phyloP scores from a whole-genome alignment of 2,888 invertebrate species.

The Agonopterix arenella region DNA sequence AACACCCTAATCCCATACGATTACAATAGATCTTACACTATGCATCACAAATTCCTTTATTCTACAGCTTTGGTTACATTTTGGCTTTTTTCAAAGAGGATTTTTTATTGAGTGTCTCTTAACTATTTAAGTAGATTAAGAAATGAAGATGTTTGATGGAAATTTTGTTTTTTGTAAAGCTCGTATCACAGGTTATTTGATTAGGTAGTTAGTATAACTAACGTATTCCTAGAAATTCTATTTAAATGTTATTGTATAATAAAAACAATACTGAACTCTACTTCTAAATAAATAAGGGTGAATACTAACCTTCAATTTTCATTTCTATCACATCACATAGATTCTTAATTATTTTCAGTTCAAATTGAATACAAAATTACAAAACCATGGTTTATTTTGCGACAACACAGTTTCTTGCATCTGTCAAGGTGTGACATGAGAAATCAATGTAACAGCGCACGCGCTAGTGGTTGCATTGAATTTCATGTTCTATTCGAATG shows the following conservation, averaged over 20 bases:
- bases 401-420: slow-evolving; percentile 11
- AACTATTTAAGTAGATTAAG: no score
- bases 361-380: neutral
- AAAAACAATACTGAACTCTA: no score
- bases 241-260: no score
- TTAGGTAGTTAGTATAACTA: no score
- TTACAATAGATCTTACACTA: slow-evolving; percentile 45
- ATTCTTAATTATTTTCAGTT: no score
- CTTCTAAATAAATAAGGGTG: no score
- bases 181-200: no score
- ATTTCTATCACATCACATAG: slow-evolving; percentile 23
- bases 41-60: slow-evolving; percentile 58
- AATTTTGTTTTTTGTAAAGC: no score
- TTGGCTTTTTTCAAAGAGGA: slow-evolving; percentile 18
- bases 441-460: slow-evolving; percentile 63
- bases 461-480: slow-evolving; percentile 28
- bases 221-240: no score
- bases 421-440: slow-evolving; percentile 43
- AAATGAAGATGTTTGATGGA: no score
- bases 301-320: slow-evolving; percentile 44
- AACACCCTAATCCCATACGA: slow-evolving; percentile 65
- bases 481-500: no score
- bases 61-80: slow-evolving; percentile 46
- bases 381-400: neutral
- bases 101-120: no score